Base-by-base conservation (phyloP, 2,113 vertebrate species). In the Lota lota region DNA sequence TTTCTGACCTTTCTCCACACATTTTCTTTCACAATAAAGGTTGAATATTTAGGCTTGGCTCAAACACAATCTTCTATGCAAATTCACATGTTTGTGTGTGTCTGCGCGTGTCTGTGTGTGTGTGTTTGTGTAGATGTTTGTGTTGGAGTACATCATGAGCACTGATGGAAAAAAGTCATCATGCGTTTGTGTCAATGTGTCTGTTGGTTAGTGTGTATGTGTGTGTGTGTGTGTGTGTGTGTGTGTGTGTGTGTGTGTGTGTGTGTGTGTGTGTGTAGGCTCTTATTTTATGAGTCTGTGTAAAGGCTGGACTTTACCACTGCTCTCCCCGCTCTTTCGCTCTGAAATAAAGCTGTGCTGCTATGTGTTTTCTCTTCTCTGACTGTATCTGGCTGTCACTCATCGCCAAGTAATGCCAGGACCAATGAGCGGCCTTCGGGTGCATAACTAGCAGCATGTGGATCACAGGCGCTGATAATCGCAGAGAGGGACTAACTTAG, bases 1-100 rank as follows among this genome's bases (percentile, higher is more conserved):
- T 76, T 70, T 67, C 61, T 90, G 88, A 91, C 91, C 88, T 92
- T 91, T 88, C 60, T 67, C 61, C 53, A 80, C 86, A 86, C 90
- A 90, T 91, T 64, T 90, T 86, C 78, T 87, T 82, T 83, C 79
- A 71, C 22, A 60, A 83, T 85, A 81, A 91, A 90, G 85, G 85
- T 82, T 83, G 74, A 73, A 74, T 67, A 77, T 61, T 85, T 54
- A 62, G 64, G 53, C 65, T 80, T 82, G 83, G 85, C 83, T 76
- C 65, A 66, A 62, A 56, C 64, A 86, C 77, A 74, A 71, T 58
- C 22, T n/a, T 79, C 59, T 64, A 4, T 87, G 63, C 4, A 33
- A 33, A 33, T 33, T 4, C 4, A 33, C 2, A 6, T 68, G 22
- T n/a, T n/a, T 12, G 22, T 61, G n/a, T 33, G 22, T 68, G 24